phyloP scores from a whole-genome alignment of 1,140 invertebrate genomes.

The Holcopasites calliopsidis region DNA sequence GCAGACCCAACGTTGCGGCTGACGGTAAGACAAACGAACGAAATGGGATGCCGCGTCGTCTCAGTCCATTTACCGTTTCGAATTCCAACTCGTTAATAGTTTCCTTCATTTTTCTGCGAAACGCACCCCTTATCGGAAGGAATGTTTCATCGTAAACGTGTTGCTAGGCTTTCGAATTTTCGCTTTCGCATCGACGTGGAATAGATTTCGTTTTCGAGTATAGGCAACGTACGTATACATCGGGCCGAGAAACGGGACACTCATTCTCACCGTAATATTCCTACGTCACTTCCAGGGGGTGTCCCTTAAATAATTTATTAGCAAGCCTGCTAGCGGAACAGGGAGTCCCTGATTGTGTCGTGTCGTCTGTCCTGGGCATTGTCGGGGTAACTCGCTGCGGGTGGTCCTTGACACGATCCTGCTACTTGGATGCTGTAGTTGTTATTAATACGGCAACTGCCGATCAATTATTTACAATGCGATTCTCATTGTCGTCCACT shows the following conservation, averaged over 20 bases:
- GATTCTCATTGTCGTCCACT: constrained; percentile 15
- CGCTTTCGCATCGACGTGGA: constrained; percentile 12
- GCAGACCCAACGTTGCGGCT: background rate
- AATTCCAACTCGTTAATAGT: constrained; percentile 21
- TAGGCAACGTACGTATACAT: background rate
- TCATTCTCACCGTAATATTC: constrained; percentile 69
- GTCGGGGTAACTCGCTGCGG: constrained; percentile 71
- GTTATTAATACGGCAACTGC: constrained; percentile 71
- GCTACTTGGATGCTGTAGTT: constrained; percentile 71
- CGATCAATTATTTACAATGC: constrained; percentile 73
- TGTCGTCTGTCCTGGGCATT: constrained; percentile 77
- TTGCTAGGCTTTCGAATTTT: constrained; percentile 9
- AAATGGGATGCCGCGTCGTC: background rate
- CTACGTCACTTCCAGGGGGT: constrained; percentile 76
- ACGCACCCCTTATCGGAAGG: background rate
- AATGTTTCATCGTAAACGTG: background rate
- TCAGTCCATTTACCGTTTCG: constrained; percentile 16
- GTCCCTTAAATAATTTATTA: constrained; percentile 81
- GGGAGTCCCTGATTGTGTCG: constrained; percentile 76
- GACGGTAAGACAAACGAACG: constrained; percentile 26
- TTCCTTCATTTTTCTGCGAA: background rate
- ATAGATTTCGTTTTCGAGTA: constrained; percentile 8
- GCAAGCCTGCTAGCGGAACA: constrained; percentile 63
- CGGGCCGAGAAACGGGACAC: constrained; percentile 38
- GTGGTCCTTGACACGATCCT: constrained; percentile 78